Percentiles rank a stretch among this genome's conserved stretches.
Evolutionary conservation across 2,113 vertebrate genomes (phyloP).

Genomic region (Bagarius yarrelli): DNA sequence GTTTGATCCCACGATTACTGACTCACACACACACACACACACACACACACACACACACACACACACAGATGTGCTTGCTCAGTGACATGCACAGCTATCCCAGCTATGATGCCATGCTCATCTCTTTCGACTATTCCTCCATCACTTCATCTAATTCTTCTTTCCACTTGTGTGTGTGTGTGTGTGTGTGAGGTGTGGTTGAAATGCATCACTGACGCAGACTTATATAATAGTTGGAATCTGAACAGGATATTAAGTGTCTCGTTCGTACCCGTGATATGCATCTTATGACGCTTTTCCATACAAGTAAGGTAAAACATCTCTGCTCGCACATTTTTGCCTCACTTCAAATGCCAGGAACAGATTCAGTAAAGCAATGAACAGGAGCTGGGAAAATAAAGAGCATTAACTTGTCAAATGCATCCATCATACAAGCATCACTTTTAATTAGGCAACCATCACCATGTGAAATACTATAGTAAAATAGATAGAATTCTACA

Average conservation of each 20-base stretch:
- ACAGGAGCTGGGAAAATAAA: slow-evolving; percentile 1
- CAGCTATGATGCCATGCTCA: slow-evolving; percentile 33
- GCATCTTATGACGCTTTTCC: slow-evolving; percentile 14
- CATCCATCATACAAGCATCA: not conserved
- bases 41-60: slow-evolving; percentile 51
- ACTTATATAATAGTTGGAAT: slow-evolving; percentile 49
- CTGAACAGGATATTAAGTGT: slow-evolving; percentile 48
- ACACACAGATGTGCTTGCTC: slow-evolving; percentile 14
- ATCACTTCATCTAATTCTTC: slow-evolving; percentile 64
- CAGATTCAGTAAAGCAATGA: not conserved
- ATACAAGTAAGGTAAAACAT: not conserved
- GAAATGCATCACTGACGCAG: slow-evolving; percentile 56
- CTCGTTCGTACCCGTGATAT: slow-evolving; percentile 42
- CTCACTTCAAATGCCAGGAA: not conserved
- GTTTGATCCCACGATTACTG: slow-evolving; percentile 46
- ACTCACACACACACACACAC: slow-evolving; percentile 41
- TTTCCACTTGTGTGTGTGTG: slow-evolving; percentile 50
- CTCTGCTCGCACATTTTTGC: not conserved
- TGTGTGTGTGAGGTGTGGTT: slow-evolving; percentile 16
- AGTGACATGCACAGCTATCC: slow-evolving; percentile 24
- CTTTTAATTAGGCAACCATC: not conserved
- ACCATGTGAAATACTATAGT: not conserved
- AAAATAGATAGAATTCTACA: not conserved
- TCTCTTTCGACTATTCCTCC: slow-evolving; percentile 58
- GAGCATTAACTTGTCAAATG: slow-evolving; percentile 8